Percentiles rank a stretch among this genome's conserved stretches.
Evolutionary conservation across 2,797 vertebrate species (phyloP).

Genomic region (Tapera naevia): DNA sequence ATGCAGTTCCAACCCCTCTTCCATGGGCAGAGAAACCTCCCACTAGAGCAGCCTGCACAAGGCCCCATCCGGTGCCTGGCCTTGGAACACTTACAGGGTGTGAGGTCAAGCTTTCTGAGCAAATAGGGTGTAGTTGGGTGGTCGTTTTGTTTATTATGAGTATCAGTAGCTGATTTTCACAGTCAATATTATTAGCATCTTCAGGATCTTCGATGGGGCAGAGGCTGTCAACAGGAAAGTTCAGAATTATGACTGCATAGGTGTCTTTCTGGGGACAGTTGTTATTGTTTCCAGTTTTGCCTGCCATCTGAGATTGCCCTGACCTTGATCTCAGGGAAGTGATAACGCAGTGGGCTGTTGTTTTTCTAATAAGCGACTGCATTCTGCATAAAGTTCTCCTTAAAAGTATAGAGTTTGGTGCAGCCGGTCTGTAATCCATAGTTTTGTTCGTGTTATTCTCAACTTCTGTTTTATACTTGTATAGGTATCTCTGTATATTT

Average conservation of each 20-base stretch:
- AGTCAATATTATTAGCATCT: not conserved
- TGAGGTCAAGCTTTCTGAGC: too few species aligned
- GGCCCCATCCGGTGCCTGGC: too few species aligned
- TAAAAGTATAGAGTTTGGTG: not conserved
- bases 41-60: too few species aligned
- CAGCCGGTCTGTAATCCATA: not conserved
- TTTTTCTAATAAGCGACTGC: not conserved
- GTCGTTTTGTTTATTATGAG: rapidly evolving
- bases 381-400: not conserved
- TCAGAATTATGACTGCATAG: not conserved
- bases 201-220: not conserved
- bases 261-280: not conserved
- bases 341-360: not conserved
- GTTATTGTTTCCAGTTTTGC: not conserved
- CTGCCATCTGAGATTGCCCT: not conserved
- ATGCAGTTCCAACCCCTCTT: too few species aligned
- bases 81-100: too few species aligned
- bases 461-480: not conserved
- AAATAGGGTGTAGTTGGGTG: not conserved
- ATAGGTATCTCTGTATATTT: not conserved
- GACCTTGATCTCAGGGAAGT: not conserved
- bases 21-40: too few species aligned
- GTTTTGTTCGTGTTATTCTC: not conserved
- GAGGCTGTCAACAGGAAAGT: not conserved
- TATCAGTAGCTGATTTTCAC: not conserved